phyloP scores from a whole-genome alignment of 2,113 vertebrate species.

The Gallinago undulata region DNA sequence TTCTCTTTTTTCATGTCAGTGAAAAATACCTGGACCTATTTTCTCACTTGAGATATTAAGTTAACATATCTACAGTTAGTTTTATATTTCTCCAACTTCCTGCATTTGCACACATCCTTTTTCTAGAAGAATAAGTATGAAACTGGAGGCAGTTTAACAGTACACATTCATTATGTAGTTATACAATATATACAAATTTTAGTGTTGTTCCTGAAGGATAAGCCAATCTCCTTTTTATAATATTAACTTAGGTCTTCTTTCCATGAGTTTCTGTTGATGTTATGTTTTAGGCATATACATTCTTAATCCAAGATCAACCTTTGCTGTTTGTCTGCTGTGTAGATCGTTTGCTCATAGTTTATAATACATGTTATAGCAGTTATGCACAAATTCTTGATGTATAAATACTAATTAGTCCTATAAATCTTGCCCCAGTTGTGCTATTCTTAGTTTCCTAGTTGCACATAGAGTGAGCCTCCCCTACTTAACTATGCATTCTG shows the following conservation, averaged over 20 bases:
- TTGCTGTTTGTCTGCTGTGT: not conserved
- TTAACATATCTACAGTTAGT: not conserved
- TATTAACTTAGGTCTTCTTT: not conserved
- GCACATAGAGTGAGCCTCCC: not conserved
- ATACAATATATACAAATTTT: not conserved
- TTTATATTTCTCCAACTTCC: not conserved
- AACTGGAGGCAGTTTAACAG: not conserved
- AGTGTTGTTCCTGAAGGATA: not conserved
- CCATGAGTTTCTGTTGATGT: not conserved
- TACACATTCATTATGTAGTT: not conserved
- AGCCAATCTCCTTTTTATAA: not conserved
- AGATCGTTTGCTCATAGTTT: accelerated
- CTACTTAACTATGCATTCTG: not conserved
- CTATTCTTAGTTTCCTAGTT: not conserved
- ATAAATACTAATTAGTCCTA: not conserved
- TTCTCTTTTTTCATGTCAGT: not conserved
- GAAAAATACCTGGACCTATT: not conserved
- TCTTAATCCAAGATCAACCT: not conserved
- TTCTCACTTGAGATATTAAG: not conserved
- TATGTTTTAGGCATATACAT: not conserved
- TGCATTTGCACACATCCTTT: not conserved
- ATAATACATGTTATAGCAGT: not conserved
- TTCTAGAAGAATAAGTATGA: not conserved
- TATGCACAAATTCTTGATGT: not conserved
- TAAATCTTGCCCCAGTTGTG: not conserved